Conservation (phyloP, 2,888 invertebrate genomes). For the Phalera bucephala region DNA sequence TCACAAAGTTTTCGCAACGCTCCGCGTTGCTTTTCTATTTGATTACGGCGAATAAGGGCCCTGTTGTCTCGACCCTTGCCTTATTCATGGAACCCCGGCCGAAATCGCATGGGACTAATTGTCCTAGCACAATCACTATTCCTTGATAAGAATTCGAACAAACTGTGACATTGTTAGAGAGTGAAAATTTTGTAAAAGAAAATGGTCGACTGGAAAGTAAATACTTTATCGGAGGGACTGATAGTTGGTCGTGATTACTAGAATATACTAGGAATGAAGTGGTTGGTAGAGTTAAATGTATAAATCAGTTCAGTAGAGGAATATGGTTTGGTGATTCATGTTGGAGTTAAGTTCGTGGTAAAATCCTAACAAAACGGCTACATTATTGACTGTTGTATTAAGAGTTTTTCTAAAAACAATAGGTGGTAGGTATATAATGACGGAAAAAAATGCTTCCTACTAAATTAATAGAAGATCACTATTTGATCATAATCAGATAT, state of each 20-base stretch:
- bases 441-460: no score
- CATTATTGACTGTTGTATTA: no score
- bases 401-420: no score
- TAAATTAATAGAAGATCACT: no score
- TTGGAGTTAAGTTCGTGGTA: no score
- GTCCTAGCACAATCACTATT: slow-evolving; percentile 21
- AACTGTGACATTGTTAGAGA: slow-evolving; percentile 12
- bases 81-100: slow-evolving; percentile 11
- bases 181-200: slow-evolving; percentile 1
- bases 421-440: no score
- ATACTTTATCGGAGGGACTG: background rate
- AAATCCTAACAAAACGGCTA: no score
- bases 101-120: slow-evolving; percentile 25
- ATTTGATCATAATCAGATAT: no score
- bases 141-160: slow-evolving; percentile 29
- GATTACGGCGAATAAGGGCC: no score
- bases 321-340: no score
- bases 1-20: no score
- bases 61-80: slow-evolving; percentile 10
- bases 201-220: background rate
- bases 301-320: background rate
- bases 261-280: background rate
- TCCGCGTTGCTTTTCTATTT: no score
- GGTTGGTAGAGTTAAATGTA: background rate
- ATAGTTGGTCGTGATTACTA: background rate